Evolutionary conservation across 2,113 vertebrate genomes (phyloP).

Genomic region (Calidris pygmaea): DNA sequence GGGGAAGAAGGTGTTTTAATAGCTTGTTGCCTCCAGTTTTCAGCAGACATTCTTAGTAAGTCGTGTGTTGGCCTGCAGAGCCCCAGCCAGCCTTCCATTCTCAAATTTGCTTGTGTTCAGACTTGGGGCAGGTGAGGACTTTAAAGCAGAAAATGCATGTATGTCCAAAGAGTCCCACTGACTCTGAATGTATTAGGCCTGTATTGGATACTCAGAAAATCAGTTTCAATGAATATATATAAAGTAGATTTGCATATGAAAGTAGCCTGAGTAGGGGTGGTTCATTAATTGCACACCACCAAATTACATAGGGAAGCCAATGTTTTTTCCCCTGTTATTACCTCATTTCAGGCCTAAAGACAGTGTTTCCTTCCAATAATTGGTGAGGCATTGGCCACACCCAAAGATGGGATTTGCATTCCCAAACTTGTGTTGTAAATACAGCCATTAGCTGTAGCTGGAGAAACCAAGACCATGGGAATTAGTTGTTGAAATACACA

Average conservation of each 20-base stretch:
- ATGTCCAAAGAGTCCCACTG: background rate
- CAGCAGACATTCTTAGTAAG: background rate
- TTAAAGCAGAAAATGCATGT: background rate
- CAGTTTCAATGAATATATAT: background rate
- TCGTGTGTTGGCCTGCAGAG: rapidly evolving
- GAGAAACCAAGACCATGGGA: background rate
- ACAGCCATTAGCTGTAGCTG: background rate
- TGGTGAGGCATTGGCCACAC: background rate
- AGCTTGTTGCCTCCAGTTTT: background rate
- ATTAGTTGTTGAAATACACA: background rate
- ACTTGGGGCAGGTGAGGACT: background rate
- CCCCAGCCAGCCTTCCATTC: background rate
- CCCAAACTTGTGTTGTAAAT: background rate
- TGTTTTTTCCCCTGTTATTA: background rate
- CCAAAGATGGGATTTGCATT: background rate
- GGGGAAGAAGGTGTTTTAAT: background rate
- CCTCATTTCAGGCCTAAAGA: background rate
- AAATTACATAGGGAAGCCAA: background rate
- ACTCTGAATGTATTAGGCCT: background rate
- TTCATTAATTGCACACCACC: background rate
- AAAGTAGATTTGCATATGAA: background rate
- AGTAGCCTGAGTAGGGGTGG: background rate
- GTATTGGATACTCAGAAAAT: background rate
- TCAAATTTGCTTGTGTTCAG: background rate
- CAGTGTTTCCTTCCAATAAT: background rate